Percentiles rank a stretch among this genome's conserved stretches.
phyloP scores from a whole-genome alignment of 2,888 invertebrate species.

The Scaeva pyrastri region DNA sequence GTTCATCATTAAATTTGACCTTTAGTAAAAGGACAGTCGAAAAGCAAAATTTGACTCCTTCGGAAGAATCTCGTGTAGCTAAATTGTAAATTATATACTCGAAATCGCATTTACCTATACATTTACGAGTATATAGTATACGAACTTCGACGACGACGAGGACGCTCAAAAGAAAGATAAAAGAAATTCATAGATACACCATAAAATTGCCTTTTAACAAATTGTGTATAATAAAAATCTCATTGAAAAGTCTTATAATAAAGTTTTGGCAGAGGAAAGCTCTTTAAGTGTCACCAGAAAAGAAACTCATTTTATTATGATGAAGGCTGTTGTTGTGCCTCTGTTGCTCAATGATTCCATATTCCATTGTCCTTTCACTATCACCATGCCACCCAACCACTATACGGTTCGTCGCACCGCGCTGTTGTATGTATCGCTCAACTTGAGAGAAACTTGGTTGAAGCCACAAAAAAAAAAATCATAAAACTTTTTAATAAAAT shows the following conservation, averaged over 20 bases:
- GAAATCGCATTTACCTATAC: too few species aligned
- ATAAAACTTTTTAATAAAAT: conserved; percentile 76
- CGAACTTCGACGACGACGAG: not conserved
- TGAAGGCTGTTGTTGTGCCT: conserved; percentile 52
- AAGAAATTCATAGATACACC: conserved; percentile 69
- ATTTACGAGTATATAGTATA: too few species aligned
- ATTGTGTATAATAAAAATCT: conserved; percentile 76
- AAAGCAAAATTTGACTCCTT: not conserved
- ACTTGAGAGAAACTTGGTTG: conserved; percentile 72
- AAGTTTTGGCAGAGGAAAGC: conserved; percentile 67
- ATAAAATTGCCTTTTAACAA: conserved; percentile 75
- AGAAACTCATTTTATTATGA: conserved; percentile 74
- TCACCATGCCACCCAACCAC: not conserved
- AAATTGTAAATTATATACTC: not conserved
- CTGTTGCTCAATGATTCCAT: conserved; percentile 37
- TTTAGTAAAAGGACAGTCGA: not conserved
- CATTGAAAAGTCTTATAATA: conserved; percentile 74
- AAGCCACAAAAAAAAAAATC: conserved; percentile 62
- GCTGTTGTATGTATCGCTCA: conserved; percentile 28
- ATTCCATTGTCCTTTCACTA: conserved; percentile 37
- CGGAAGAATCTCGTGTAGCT: not conserved
- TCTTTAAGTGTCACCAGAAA: conserved; percentile 74
- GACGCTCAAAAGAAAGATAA: conserved; percentile 49
- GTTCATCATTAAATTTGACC: conserved; percentile 33
- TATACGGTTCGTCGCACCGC: not conserved